Base-by-base conservation (phyloP, 2,888 invertebrate genomes). In the Ectobius pallidus region DNA sequence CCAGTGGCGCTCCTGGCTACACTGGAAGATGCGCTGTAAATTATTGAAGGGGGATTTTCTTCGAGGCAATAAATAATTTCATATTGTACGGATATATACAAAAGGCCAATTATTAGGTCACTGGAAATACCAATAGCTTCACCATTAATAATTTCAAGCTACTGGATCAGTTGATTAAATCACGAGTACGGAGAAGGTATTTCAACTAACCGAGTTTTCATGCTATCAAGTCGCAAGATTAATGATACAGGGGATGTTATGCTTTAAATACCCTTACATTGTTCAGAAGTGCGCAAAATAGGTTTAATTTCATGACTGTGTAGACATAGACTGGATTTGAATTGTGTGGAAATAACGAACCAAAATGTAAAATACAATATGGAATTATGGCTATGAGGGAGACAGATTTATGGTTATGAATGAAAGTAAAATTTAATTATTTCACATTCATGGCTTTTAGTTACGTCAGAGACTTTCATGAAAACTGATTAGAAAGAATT, bases 71-170 rank as follows among this genome's bases (percentile, higher is more conserved):
- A 65, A 65, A 65, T 65, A 65, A 65, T 65, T 9, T 44, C 46
- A 25, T 22, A 46, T 44, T 46, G 34, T 65, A 46, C 46, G 42
- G 42, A 30, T 42, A 55, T 27, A 27, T n/a, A 44, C 6, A 25
- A 46, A 65, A 65, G 65, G 65, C 18, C 46, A 65, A 65, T 65
- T 65, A 65, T 44, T 65, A 46, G 65, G 65, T 44, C 44, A 46
- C 22, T 22, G n/a, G 27, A 27, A n/a, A 44, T 46, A 65, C 44
- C 18, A 42, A 27, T 25, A n/a, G 16, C 7, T 7, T 22, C n/a
- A 25, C 18, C 46, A 42, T 65, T 46, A 42, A 65, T 65, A 65
- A 65, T 46, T 27, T 46, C 30, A 7, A n/a, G 44, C 22, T 25
- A 2, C 55, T 22, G 14, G 25, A 30, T n/a, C 6, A 58, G 58